A percentile compares a stretch with the other conserved stretches of the same genome.
phyloP scores from a whole-genome alignment of 2,888 invertebrate species.

The Drosophila stalkeri region DNA sequence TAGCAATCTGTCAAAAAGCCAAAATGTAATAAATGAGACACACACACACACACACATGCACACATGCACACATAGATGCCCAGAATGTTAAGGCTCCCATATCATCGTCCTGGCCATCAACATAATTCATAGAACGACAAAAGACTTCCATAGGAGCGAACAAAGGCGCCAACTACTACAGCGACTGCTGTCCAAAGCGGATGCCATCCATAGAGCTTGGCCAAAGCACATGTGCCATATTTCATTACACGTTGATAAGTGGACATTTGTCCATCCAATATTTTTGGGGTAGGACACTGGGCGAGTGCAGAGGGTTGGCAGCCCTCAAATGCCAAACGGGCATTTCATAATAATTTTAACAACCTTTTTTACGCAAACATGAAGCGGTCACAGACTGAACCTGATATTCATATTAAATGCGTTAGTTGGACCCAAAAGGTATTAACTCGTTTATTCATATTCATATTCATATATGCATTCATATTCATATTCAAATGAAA shows the following conservation, averaged over 20 bases:
- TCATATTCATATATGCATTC: constrained; percentile 17
- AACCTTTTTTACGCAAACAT: constrained; percentile 71
- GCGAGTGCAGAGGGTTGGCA: background rate
- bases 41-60: constrained; percentile 10
- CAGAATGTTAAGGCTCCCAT: constrained; percentile 22
- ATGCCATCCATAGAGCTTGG: constrained; percentile 33
- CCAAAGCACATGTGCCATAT: constrained; percentile 60
- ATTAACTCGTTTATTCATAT: constrained; percentile 25
- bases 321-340: constrained; percentile 79
- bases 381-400: constrained; percentile 32
- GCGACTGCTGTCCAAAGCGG: constrained; percentile 44
- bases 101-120: constrained; percentile 54
- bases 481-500: constrained; percentile 9
- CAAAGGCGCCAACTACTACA: constrained; percentile 65
- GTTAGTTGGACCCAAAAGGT: constrained; percentile 31
- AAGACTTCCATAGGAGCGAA: constrained; percentile 48
- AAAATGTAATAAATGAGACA: constrained; percentile 78
- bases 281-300: background rate
- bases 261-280: constrained; percentile 62
- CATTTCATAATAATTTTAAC: constrained; percentile 83
- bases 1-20: constrained; percentile 80
- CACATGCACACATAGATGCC: constrained; percentile 13
- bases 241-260: constrained; percentile 78
- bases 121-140: constrained; percentile 74
- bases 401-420: constrained; percentile 70